Base-by-base conservation (phyloP, 2,888 invertebrate genomes). In the Biston betularia region DNA sequence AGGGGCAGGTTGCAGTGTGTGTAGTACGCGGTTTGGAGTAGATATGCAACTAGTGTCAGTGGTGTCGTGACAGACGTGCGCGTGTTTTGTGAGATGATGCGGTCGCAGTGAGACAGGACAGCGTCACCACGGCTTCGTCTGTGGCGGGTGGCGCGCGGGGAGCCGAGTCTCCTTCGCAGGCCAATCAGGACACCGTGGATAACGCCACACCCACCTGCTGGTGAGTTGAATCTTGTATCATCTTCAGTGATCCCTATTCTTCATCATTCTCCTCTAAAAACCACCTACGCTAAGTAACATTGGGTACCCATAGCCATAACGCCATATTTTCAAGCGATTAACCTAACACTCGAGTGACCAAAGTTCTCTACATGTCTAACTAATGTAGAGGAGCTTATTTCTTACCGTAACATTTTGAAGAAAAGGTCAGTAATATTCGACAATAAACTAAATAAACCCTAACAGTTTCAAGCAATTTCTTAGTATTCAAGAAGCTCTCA, bases 141-240 rank as follows among this genome's bases (percentile, higher is more conserved):
- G 92, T 89, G 90, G 89, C 92, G 85, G 89, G 91, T 75, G 93
- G 90, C 89, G 90, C 92, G 93, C 93, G 93, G 91, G 93, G 93
- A 91, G 93, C 92, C 40, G 93, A 92, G 93, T 93, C 93, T 92
- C 93, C 93, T 91, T 90, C 93, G 93, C 93, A 92, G 89, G 86
- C 92, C 89, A 93, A 92, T 87, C 93, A 93, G 80, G 91, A 93
- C 88, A 91, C 93, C 79, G 92, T 93, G 90, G 93, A 93, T 73
- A 93, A 90, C 92, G 86, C 92, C 85, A 90, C 92, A 81, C 91
- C 92, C 86, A 90, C 90, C 84, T 92, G 93, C 88, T 92, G 93
- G 93, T 94, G 72, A 92, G 92, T 89, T 3, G 15, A 54, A 54
- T 8, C 42, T 33, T 49, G 24, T 6, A 12, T 7, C 42, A 59